phyloP scores from a whole-genome alignment of 2,113 vertebrate genomes.

The Hymenochirus boettgeri region DNA sequence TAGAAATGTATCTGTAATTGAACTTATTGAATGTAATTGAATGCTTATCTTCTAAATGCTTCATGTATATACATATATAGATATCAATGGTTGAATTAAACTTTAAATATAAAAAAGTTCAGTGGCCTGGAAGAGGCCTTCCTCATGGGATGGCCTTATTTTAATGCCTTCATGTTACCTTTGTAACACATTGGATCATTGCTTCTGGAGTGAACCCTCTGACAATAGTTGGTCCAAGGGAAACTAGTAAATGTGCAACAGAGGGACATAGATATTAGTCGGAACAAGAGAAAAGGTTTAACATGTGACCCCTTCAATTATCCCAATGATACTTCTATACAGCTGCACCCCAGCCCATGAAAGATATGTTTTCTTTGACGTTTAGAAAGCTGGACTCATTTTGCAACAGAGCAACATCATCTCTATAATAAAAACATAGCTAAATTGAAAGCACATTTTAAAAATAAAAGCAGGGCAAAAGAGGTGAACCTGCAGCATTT shows the following conservation, averaged over 20 bases:
- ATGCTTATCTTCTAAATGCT: no score
- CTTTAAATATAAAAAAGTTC: no score
- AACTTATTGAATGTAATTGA: no score
- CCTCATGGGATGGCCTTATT: slow-evolving; percentile 42
- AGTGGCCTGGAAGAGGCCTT: slow-evolving; percentile 18
- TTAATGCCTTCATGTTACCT: slow-evolving; percentile 59
- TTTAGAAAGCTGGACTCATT: not conserved
- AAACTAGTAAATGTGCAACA: slow-evolving; percentile 56
- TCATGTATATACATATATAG: no score
- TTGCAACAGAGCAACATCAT: not conserved
- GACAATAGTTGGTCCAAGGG: slow-evolving; percentile 54
- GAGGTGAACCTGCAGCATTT: not conserved
- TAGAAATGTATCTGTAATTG: no score
- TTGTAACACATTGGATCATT: slow-evolving; percentile 59
- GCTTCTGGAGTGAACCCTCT: slow-evolving; percentile 51
- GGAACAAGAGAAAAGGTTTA: slow-evolving; percentile 62
- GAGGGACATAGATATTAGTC: slow-evolving; percentile 57
- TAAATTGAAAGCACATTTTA: not conserved
- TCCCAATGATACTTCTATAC: slow-evolving; percentile 54
- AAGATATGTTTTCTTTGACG: slow-evolving; percentile 16
- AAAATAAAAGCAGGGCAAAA: not conserved
- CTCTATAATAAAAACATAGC: not conserved
- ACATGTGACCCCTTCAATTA: slow-evolving; percentile 65
- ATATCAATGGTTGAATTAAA: no score
- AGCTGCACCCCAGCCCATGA: slow-evolving; percentile 55